A percentile compares a stretch with the other conserved stretches of the same genome.
phyloP scores from a whole-genome alignment of 1,140 invertebrate species.

The Teleogryllus occipitalis region DNA sequence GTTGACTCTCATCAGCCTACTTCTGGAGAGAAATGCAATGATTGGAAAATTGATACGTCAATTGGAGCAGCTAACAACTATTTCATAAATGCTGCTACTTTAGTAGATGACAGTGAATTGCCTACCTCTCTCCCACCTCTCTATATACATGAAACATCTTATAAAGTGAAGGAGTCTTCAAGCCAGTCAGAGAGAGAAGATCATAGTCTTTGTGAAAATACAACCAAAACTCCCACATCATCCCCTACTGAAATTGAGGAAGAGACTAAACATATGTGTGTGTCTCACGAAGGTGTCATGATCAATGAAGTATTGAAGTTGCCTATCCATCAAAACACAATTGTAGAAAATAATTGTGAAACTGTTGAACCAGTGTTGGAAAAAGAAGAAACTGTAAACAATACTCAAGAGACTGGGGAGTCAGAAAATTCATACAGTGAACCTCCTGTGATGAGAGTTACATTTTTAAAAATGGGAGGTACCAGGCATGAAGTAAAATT shows the following conservation, averaged over 20 bases:
- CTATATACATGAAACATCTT: background rate
- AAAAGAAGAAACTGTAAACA: background rate
- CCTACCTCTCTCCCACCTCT: slow-evolving; percentile 8
- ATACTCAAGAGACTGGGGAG: background rate
- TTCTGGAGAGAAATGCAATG: background rate
- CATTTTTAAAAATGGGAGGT: background rate
- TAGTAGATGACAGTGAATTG: slow-evolving; percentile 23
- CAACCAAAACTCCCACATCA: background rate
- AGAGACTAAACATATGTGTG: background rate
- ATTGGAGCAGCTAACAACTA: slow-evolving; percentile 19
- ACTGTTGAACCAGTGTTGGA: background rate
- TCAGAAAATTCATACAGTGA: background rate
- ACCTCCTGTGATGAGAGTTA: background rate
- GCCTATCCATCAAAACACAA: background rate
- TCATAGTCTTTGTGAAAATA: background rate
- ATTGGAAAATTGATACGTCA: slow-evolving; percentile 5
- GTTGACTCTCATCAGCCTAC: background rate
- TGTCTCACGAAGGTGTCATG: background rate
- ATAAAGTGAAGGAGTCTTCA: background rate
- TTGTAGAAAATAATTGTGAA: background rate
- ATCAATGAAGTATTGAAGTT: background rate
- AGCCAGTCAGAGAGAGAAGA: background rate
- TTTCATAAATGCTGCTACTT: slow-evolving; percentile 24
- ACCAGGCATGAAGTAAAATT: slow-evolving; percentile 11
- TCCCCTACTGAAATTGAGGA: background rate